These are phyloP conservation scores for Ciconia boyciana DNA, from an alignment of 2,113 vertebrate genomes.

Conservation along the genomic window DNA sequence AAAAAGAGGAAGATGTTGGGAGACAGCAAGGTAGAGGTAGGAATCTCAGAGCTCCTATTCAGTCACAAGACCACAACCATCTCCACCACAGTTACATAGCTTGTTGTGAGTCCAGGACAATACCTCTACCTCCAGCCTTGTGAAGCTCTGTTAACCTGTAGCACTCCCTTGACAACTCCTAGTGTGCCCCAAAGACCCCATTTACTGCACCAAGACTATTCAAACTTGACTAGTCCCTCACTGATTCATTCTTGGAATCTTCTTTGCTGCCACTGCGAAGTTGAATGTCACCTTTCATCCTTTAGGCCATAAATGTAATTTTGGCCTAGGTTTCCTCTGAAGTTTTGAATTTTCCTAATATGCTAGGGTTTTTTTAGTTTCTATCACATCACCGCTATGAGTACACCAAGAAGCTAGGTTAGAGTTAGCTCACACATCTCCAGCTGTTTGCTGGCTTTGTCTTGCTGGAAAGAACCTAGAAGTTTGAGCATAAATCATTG, in stretches of 20 bases:
- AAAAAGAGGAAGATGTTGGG: background rate
- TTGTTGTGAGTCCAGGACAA: background rate
- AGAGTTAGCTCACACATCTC: background rate
- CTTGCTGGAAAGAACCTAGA: background rate
- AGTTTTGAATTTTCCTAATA: background rate
- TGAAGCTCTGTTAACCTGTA: background rate
- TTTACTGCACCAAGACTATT: background rate
- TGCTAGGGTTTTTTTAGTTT: background rate
- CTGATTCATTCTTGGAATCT: background rate
- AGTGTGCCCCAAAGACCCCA: background rate
- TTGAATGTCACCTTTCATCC: background rate
- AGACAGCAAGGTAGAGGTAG: background rate
- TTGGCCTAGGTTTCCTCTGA: background rate
- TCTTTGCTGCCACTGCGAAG: background rate
- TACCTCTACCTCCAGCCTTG: background rate
- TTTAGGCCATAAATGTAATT: background rate
- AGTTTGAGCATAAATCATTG: background rate
- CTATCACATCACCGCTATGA: background rate
- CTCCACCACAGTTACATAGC: background rate
- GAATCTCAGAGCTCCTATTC: background rate
- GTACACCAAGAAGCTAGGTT: background rate
- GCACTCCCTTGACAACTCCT: background rate
- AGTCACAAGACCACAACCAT: background rate
- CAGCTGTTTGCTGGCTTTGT: background rate
- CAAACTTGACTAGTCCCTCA: background rate